Conservation (phyloP, 2,113 vertebrate species). For the Odontophorus gujanensis region DNA sequence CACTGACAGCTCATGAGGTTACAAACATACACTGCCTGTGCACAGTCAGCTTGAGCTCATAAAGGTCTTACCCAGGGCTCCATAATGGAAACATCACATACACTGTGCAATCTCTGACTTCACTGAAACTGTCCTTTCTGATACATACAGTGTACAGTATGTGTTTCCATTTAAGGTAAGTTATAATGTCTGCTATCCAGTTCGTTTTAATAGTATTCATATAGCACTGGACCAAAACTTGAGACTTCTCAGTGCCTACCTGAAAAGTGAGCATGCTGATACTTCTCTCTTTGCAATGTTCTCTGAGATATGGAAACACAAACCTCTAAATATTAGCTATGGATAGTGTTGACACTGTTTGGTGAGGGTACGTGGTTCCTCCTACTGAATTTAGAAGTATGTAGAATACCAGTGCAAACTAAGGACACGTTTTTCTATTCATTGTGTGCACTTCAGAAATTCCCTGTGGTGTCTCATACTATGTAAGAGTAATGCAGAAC, state of each 20-base stretch:
- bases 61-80: neutral
- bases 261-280: neutral
- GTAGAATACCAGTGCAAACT: neutral
- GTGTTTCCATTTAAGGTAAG: neutral
- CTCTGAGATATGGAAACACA: neutral
- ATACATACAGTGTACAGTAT: fast-evolving
- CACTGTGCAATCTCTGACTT: neutral
- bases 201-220: neutral
- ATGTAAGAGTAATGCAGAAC: neutral
- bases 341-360: neutral
- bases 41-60: fast-evolving
- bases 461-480: neutral
- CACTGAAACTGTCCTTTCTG: neutral
- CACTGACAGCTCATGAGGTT: neutral
- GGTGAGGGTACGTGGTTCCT: neutral
- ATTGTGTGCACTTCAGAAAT: neutral
- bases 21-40: fast-evolving
- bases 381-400: neutral
- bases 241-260: neutral
- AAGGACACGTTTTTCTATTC: neutral
- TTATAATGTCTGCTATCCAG: neutral
- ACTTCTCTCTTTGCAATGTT: neutral
- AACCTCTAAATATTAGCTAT: neutral
- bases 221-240: neutral
- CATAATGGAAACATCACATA: fast-evolving